A percentile compares a stretch with the other conserved stretches of the same genome.
phyloP scores from a whole-genome alignment of 1,140 invertebrate genomes.

The Lepidostoma basale region DNA sequence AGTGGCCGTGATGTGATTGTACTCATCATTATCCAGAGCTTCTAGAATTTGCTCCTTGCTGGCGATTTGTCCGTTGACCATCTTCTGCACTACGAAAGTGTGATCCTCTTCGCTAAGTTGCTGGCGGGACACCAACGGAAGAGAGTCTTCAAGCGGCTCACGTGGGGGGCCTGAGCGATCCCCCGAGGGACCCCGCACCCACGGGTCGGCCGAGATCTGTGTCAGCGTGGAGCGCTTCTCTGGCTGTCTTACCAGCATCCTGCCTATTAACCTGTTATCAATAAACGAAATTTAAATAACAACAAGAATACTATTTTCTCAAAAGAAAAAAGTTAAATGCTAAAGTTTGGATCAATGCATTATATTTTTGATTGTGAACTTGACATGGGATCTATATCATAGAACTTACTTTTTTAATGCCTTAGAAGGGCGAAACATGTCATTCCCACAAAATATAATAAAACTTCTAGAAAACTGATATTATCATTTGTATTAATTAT shows the following conservation, averaged over 20 bases:
- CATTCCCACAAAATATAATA: no score
- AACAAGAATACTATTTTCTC: background rate
- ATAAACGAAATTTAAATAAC: background rate
- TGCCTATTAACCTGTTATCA: slow-evolving; percentile 77
- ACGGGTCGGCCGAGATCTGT: slow-evolving; percentile 88
- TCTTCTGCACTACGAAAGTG: slow-evolving; percentile 90
- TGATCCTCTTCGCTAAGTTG: slow-evolving; percentile 92
- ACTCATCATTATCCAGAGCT: slow-evolving; percentile 92
- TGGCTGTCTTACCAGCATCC: slow-evolving; percentile 93
- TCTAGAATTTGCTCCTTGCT: slow-evolving; percentile 92
- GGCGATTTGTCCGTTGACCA: slow-evolving; percentile 94
- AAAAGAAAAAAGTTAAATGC: no score
- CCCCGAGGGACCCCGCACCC: slow-evolving; percentile 64
- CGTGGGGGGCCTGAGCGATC: slow-evolving; percentile 47
- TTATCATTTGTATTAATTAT: no score
- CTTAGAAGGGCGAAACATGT: no score
- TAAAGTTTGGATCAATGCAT: no score
- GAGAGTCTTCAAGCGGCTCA: slow-evolving; percentile 58
- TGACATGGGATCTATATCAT: no score
- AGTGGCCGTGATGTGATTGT: slow-evolving; percentile 98
- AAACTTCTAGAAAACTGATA: no score
- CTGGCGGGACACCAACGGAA: slow-evolving; percentile 82
- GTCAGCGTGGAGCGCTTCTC: slow-evolving; percentile 85
- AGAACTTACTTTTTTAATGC: no score
- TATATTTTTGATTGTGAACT: no score